Evolutionary conservation across 2,797 vertebrate genomes (phyloP).

Genomic region (Sarcophilus harrisii): DNA sequence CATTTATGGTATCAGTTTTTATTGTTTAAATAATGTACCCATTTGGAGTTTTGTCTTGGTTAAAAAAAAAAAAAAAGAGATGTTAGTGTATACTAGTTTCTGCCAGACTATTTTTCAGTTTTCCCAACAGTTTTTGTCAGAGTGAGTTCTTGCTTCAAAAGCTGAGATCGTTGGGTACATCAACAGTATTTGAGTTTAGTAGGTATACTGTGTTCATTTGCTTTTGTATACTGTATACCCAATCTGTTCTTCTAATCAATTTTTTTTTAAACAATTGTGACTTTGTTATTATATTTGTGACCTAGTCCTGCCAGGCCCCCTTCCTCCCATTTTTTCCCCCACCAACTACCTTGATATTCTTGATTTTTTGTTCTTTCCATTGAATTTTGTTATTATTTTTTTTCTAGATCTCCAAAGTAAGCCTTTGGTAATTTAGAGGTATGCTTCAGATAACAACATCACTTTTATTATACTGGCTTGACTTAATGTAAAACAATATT

Average conservation of each 20-base stretch:
- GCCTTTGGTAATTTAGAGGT: neutral
- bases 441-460: neutral
- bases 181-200: neutral
- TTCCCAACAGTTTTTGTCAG: neutral
- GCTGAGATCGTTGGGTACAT: neutral
- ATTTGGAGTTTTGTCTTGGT: neutral
- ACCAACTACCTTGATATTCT: too few relatives aligned
- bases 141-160: neutral
- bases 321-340: neutral
- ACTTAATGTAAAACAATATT: neutral
- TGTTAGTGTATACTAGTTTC: neutral
- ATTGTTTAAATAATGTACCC: neutral
- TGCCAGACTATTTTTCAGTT: neutral
- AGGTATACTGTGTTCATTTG: neutral
- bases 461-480: neutral
- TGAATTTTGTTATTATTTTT: neutral
- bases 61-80: neutral
- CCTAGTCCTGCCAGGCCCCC: neutral
- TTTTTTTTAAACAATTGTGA: neutral
- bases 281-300: neutral
- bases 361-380: neutral
- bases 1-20: neutral
- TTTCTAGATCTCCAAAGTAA: neutral
- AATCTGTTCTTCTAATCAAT: neutral
- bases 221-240: neutral